Evolutionary conservation across 2,113 vertebrate genomes (phyloP), one percentile per base, ranked within the genome.

Genomic region (Lepus timidus): DNA sequence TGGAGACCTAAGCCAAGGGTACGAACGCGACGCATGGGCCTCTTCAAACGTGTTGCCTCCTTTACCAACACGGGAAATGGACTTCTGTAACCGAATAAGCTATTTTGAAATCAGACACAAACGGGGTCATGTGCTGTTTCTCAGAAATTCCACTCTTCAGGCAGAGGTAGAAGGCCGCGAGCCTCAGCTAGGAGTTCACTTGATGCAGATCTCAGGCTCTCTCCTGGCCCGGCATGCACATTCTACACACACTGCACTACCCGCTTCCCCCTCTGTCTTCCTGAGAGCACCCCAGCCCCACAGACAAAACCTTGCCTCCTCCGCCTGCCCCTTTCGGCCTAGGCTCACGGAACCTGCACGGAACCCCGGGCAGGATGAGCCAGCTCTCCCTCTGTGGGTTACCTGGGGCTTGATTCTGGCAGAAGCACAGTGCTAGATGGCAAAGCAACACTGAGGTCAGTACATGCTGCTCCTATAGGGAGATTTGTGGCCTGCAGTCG

Each of bases 1-100:
- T 39, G 74, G 88, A 95, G 52, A 94, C 33, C 88, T 94, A 44
- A 44, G 62, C 33, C 39, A 96, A 81, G 85, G 20, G 12, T 3
- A 58, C 1, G 29, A 64, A 55, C 6, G 20, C 29, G 74, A 51
- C 51, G 52, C 31, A 73, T 9, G 14, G 4, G 22, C 65, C 44
- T 70, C 67, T 61, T 29, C 79, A 25, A 11, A 61, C 29, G 14
- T 6, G n/a, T 10, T 1, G 6, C 16, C 29, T 68, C 39, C 73
- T 71, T 74, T 33, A 55, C 29, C 88, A 88, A 88, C 33, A 58
- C 20, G n/a, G 64, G 33, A 91, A 74, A 49, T 64, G 17, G 58
- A 67, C 20, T 82, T 14, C 71, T 25, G 74, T 64, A 33, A 64
- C 39, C 8, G 3, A 7, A 83, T 52, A 9, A 1, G 51, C 70